These are phyloP conservation scores for Capromys pilorides DNA, from an alignment of 2,797 vertebrate species.

Conservation along the genomic window DNA sequence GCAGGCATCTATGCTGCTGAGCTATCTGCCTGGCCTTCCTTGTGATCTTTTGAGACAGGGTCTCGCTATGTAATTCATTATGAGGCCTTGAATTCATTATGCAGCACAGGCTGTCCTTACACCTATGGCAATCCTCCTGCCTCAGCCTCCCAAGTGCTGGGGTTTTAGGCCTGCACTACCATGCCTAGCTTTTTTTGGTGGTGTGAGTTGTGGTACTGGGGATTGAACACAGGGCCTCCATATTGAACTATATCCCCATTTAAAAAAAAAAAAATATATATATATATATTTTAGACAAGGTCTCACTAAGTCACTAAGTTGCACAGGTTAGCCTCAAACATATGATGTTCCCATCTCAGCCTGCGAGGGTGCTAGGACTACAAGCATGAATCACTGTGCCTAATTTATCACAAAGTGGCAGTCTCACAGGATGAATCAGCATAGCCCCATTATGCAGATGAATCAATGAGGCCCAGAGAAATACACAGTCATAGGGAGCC, in stretches of 20 bases:
- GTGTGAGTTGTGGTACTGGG: background rate
- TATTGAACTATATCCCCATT: background rate
- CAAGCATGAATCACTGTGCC: background rate
- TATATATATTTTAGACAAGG: too few species aligned
- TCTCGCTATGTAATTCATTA: background rate
- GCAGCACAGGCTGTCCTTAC: background rate
- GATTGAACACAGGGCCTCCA: background rate
- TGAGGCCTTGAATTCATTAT: background rate
- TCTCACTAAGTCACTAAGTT: background rate
- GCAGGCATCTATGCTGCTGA: too few species aligned
- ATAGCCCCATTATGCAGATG: background rate
- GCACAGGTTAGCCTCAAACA: background rate
- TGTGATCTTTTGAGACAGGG: background rate
- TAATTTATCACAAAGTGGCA: background rate
- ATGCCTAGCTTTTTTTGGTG: background rate
- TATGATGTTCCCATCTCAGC: background rate
- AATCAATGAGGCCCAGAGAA: constrained; percentile 5
- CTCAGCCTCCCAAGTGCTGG: background rate
- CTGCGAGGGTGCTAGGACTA: background rate
- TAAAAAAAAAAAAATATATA: too few species aligned
- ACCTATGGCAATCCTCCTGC: background rate
- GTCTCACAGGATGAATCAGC: background rate
- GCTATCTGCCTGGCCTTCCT: too few species aligned
- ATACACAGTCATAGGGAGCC: background rate
- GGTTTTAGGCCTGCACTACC: background rate